Base-by-base conservation (phyloP, 2,113 vertebrate species). In the Ginglymostoma cirratum region DNA sequence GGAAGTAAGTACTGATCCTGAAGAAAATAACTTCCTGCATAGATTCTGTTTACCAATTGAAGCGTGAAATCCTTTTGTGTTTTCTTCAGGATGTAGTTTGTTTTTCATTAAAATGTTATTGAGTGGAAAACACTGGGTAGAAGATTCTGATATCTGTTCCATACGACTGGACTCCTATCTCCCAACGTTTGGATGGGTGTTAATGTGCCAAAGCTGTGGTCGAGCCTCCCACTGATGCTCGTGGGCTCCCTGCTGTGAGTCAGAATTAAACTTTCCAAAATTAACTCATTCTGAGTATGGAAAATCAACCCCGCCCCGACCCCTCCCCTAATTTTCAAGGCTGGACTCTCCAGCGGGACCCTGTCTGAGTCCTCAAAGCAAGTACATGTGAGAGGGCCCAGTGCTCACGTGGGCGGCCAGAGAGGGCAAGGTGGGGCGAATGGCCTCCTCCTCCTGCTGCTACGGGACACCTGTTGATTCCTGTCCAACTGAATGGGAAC, bases 1-100 rank as follows among this genome's bases (percentile, higher is more conserved):
- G 99, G 96, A 99, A 99, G 99, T 99, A 98, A 97, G 98, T 97
- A 65, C 89, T 1, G 42, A 72, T 97, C 45, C 83, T 3, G 67
- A 30, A 12, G 67, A 30, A 34, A 52, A 24, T 67, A 94, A 66
- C 1, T 7, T 38, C 38, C 38, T 19, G 21, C 42, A 42, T 5
- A 83, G 80, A 42, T 83, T 38, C 17, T 45, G 38, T 83, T 83
- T 45, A 83, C 38, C n/a, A 0, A 21, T 83, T 17, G 38, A 38
- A 83, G 3, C 5, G n/a, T 42, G 3, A 83, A 80, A 38, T 80
- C 27, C 10, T n/a, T 38, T 80, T 80, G 12, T 15, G n/a, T 83
- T 83, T 83, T 23, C 80, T 83, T 83, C 80, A 83, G 38, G 19
- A 19, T 83, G 38, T 19, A 23, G 5, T 83, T 19, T 23, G 21